These are phyloP conservation scores for Thamnophis elegans DNA, from an alignment of 2,797 vertebrate genomes.

Conservation along the genomic window DNA sequence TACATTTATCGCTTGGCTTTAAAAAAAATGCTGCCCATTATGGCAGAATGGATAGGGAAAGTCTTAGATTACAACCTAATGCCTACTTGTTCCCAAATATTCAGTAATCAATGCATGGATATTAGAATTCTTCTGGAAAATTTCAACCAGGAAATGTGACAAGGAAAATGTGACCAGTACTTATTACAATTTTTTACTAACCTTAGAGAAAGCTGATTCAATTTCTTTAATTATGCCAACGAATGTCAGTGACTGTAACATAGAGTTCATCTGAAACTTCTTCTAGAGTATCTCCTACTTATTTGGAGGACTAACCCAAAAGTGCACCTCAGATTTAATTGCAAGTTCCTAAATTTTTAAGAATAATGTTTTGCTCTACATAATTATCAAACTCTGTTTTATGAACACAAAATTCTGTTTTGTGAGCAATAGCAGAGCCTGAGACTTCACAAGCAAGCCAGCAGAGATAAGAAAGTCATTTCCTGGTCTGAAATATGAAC, in stretches of 20 bases:
- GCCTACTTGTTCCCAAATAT: neutral
- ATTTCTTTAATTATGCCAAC: constrained; percentile 42
- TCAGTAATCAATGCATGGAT: neutral
- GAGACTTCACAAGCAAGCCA: constrained; percentile 19
- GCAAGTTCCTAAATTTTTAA: constrained; percentile 46
- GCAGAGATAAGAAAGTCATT: constrained; percentile 20
- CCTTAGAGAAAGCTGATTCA: constrained; percentile 49
- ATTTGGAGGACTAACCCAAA: constrained; percentile 54
- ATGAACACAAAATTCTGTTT: constrained; percentile 38
- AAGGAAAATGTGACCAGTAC: neutral
- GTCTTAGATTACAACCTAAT: neutral
- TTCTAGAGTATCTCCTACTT: constrained; percentile 41
- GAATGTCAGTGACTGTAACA: constrained; percentile 39
- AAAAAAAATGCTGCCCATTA: neutral
- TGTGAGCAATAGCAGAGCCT: constrained; percentile 36
- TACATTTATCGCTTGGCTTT: neutral
- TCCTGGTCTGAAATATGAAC: constrained; percentile 12
- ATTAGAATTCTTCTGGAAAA: constrained; percentile 3
- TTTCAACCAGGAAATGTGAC: neutral
- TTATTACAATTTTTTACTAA: constrained; percentile 2
- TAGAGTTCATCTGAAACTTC: constrained; percentile 30
- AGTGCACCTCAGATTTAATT: constrained; percentile 46
- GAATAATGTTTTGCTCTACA: constrained; percentile 39
- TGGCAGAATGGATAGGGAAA: neutral
- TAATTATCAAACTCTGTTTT: constrained; percentile 47